Percentiles rank a stretch among this genome's conserved stretches.
Conservation (phyloP, 2,797 vertebrate genomes). For the Pseudochromis fuscus region DNA sequence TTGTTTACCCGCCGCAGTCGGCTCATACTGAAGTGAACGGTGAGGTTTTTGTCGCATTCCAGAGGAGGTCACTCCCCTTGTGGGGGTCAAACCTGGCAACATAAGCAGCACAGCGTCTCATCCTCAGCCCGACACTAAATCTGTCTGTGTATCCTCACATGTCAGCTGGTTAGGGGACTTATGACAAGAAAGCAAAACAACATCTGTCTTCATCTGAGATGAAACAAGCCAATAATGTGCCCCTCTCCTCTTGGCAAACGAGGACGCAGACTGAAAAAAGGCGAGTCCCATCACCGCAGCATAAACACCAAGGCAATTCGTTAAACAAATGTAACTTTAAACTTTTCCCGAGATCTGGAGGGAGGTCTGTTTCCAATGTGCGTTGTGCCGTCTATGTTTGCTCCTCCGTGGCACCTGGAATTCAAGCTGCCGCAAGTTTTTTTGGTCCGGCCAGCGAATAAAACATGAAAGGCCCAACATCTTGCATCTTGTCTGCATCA, state of each 20-base stretch:
- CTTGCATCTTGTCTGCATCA: slow-evolving; percentile 48
- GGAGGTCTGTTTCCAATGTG: slow-evolving; percentile 73
- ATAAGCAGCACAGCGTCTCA: slow-evolving; percentile 39
- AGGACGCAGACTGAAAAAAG: slow-evolving; percentile 40
- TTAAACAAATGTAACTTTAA: slow-evolving; percentile 75
- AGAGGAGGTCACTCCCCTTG: slow-evolving; percentile 35
- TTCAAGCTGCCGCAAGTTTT: slow-evolving; percentile 47
- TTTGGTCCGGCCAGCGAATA: slow-evolving; percentile 27
- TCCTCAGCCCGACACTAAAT: slow-evolving; percentile 41
- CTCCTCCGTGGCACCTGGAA: slow-evolving; percentile 57
- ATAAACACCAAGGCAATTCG: slow-evolving; percentile 69
- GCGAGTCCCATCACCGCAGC: slow-evolving; percentile 57
- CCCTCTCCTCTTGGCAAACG: slow-evolving; percentile 52
- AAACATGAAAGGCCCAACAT: slow-evolving; percentile 53
- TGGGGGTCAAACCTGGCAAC: slow-evolving; percentile 38
- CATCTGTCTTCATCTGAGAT: slow-evolving; percentile 74
- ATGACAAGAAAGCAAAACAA: slow-evolving; percentile 77
- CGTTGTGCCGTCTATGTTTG: slow-evolving; percentile 47
- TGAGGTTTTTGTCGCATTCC: slow-evolving; percentile 35
- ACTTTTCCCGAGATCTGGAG: slow-evolving; percentile 50
- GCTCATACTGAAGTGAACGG: slow-evolving; percentile 14
- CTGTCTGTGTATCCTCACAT: slow-evolving; percentile 69
- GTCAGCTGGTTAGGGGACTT: slow-evolving; percentile 63
- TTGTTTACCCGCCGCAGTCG: slow-evolving; percentile 43
- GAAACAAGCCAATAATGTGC: slow-evolving; percentile 65